phyloP scores from a whole-genome alignment of 2,797 vertebrate species.

The Chelon labrosus region DNA sequence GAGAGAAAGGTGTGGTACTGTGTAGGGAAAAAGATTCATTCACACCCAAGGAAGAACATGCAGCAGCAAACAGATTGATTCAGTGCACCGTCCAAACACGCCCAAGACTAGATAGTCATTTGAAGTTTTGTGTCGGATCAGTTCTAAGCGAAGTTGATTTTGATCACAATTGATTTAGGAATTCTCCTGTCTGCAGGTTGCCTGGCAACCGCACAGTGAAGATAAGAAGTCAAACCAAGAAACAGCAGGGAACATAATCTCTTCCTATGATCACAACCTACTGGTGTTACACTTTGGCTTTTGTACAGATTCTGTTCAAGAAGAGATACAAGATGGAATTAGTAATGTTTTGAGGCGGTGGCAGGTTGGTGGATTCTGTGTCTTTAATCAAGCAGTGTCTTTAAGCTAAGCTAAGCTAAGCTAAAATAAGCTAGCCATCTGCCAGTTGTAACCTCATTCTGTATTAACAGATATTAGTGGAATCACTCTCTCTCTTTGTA shows the following conservation, averaged over 20 bases:
- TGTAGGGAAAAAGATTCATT: constrained; percentile 1
- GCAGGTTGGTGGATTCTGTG: no score
- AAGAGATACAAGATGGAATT: background rate
- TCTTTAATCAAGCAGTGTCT: no score
- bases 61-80: background rate
- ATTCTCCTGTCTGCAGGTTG: background rate
- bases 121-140: background rate
- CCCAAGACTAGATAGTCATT: background rate
- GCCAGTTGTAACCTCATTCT: background rate
- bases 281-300: background rate
- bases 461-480: background rate
- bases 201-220: constrained; percentile 15
- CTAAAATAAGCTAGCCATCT: background rate
- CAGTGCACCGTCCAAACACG: background rate
- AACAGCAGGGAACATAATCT: constrained; percentile 1
- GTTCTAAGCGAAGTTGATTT: background rate
- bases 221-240: constrained; percentile 1
- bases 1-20: background rate
- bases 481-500: no score
- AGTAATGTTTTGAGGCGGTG: background rate
- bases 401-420: no score
- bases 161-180: background rate
- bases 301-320: background rate
- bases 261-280: background rate
- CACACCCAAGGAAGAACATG: constrained; percentile 1